Evolutionary conservation across 2,888 invertebrate species (phyloP).

Genomic region (Eugnorisma glareosa): DNA sequence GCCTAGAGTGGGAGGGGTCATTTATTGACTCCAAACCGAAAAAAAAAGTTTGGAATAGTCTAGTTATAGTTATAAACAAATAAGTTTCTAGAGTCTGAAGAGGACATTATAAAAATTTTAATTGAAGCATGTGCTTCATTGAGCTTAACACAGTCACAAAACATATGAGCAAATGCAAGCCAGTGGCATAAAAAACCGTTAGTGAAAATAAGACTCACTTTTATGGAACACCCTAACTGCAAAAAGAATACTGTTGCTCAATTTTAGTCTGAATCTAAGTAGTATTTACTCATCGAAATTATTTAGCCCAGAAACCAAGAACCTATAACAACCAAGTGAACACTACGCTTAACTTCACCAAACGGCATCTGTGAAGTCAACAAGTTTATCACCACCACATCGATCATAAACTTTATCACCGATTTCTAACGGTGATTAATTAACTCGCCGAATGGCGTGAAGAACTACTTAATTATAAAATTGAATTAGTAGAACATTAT

Average conservation of each 20-base stretch:
- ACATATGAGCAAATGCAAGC: too few relatives aligned
- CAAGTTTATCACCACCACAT: slow-evolving; percentile 42
- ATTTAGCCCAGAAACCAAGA: not conserved
- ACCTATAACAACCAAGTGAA: not conserved
- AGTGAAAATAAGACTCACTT: too few relatives aligned
- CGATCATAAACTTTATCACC: slow-evolving; percentile 56
- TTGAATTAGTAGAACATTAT: slow-evolving; percentile 52
- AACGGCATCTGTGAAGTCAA: slow-evolving; percentile 47
- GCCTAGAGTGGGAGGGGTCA: too few relatives aligned
- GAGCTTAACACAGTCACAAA: not conserved
- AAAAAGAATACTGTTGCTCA: not conserved
- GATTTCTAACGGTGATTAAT: slow-evolving; percentile 58
- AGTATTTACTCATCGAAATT: not conserved
- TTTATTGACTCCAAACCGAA: too few relatives aligned
- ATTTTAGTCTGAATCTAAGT: not conserved
- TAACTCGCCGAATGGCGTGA: slow-evolving; percentile 23
- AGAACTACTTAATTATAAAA: slow-evolving; percentile 41
- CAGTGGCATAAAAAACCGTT: not conserved
- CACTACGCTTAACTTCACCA: slow-evolving; percentile 12
- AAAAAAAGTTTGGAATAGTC: too few relatives aligned
- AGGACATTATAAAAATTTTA: not conserved
- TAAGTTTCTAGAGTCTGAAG: not conserved
- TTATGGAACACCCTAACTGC: not conserved
- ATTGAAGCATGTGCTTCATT: not conserved
- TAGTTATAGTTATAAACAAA: too few relatives aligned